These are phyloP conservation scores for Peromyscus nudipes DNA, from an alignment of 2,797 vertebrate genomes.

Conservation along the genomic window DNA sequence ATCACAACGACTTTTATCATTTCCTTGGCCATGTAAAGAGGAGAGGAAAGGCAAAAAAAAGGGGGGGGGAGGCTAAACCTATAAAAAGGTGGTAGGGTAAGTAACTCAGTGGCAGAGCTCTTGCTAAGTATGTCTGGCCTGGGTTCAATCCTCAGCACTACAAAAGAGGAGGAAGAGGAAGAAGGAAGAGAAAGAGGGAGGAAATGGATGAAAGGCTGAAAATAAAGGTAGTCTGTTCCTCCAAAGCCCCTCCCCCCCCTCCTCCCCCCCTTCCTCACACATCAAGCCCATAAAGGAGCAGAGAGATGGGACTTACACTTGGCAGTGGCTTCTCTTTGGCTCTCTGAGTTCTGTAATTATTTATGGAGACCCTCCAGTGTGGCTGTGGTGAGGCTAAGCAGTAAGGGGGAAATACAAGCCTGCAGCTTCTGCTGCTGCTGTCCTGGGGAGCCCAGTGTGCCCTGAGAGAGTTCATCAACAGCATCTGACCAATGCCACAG, in stretches of 20 bases:
- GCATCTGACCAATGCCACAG: constrained; percentile 12
- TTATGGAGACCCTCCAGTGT: not conserved
- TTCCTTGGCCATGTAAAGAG: not conserved
- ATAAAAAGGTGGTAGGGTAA: not conserved
- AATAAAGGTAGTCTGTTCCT: not conserved
- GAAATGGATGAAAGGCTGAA: not conserved
- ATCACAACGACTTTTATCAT: not conserved
- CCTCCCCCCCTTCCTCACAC: not conserved
- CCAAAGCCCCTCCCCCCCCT: not conserved
- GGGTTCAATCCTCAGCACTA: not conserved
- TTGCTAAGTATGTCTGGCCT: not conserved
- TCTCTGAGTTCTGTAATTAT: not conserved
- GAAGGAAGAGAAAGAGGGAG: too few species aligned
- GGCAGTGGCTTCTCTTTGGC: not conserved
- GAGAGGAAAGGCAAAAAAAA: not conserved
- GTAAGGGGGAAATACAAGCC: too few species aligned
- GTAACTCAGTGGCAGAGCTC: not conserved
- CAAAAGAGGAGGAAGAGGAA: not conserved
- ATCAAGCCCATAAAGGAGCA: not conserved
- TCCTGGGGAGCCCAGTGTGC: too few species aligned
- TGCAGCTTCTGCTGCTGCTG: not conserved
- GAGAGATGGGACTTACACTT: not conserved
- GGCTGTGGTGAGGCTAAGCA: not conserved
- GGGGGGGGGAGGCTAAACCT: too few species aligned
- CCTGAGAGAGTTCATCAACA: not conserved